phyloP scores from a whole-genome alignment of 2,888 invertebrate species.

The Tipula confusa region DNA sequence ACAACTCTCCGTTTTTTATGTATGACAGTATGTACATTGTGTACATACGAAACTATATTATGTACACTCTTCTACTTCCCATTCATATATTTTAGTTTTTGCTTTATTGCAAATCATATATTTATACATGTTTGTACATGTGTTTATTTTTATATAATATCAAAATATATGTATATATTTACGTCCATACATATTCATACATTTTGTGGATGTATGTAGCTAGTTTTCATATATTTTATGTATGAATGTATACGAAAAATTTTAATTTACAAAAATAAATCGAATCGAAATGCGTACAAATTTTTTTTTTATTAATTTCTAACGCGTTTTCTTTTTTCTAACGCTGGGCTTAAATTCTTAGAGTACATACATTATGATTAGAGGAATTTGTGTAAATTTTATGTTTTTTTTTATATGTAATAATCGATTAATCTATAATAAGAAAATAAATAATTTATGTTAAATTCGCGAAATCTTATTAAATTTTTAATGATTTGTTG shows the following conservation, averaged over 20 bases:
- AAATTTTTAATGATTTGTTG: neutral
- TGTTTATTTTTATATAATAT: too few relatives aligned
- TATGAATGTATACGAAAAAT: neutral
- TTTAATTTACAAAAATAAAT: neutral
- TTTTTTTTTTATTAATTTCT: neutral
- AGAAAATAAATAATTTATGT: neutral
- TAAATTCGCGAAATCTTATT: neutral
- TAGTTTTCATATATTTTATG: neutral
- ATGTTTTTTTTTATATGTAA: neutral
- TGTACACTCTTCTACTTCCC: constrained; percentile 4
- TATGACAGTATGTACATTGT: neutral
- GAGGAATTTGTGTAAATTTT: neutral
- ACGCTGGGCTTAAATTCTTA: neutral
- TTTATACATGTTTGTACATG: neutral
- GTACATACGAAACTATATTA: neutral
- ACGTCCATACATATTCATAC: neutral
- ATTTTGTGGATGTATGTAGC: neutral
- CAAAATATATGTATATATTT: too few relatives aligned
- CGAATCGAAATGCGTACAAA: neutral
- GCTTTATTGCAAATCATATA: neutral
- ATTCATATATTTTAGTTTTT: neutral
- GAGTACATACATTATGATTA: neutral
- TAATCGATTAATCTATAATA: constrained; percentile 12
- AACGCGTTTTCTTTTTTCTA: neutral
- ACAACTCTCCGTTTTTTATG: neutral